Base-by-base conservation (phyloP, 2,113 vertebrate species). In the Pagrus major region DNA sequence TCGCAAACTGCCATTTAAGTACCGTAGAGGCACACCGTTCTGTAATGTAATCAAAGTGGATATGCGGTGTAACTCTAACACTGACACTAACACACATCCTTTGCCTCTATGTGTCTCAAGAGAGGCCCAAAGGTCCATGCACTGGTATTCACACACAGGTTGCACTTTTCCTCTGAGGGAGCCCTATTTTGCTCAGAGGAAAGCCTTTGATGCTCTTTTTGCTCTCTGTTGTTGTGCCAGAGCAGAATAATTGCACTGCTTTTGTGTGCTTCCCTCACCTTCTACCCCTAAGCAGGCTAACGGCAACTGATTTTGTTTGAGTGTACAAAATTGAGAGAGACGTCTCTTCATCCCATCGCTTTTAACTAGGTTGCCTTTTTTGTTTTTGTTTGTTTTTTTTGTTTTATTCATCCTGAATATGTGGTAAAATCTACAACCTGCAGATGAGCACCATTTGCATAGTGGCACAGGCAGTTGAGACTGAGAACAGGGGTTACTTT, bases 221-320 rank as follows among this genome's bases (percentile, higher is more conserved):
- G 92, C 94, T 93, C 89, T 94, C 87, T 94, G 94, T 95, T 94
- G 93, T 94, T 95, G 93, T 94, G 94, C 94, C 94, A 94, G 93
- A 93, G 85, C 89, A 87, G 92, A 94, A 93, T 93, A 94, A 94
- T 94, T 95, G 92, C 89, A 79, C 74, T 86, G 91, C 93, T 90
- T 94, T 94, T 89, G 89, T 94, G 92, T 86, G 91, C 86, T 91
- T 92, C 88, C 90, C 93, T 95, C 93, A 95, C 94, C 93, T 94
- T 91, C 89, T 94, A 86, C 93, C 95, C 93, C 88, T 92, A 94
- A 95, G 95, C 94, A 88, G 94, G 94, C 94, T 91, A 91, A 93
- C 93, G 94, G 94, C 95, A 95, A 94, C 88, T 63, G 81, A 86
- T 94, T 94, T 91, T 86, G 90, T 94, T 90, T 91, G 87, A 91